phyloP scores from a whole-genome alignment of 2,113 vertebrate species.

The Paramisgurnus dabryanus region DNA sequence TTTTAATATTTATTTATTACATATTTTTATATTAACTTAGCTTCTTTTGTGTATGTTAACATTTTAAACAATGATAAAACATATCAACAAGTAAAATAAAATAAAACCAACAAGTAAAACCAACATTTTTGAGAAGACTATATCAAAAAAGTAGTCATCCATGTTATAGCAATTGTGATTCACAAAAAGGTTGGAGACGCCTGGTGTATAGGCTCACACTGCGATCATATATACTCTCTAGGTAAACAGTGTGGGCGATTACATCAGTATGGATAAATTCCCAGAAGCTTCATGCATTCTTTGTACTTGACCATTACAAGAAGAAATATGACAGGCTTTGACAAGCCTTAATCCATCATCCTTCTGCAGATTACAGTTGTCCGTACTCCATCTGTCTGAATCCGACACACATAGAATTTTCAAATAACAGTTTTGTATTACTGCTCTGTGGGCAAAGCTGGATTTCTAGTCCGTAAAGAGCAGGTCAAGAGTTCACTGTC shows the following conservation, averaged over 20 bases:
- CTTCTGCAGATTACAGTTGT: constrained; percentile 12
- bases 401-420: neutral
- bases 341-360: constrained; percentile 38
- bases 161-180: too few relatives aligned
- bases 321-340: constrained; percentile 32
- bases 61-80: too few relatives aligned
- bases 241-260: constrained; percentile 7
- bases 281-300: constrained; percentile 10
- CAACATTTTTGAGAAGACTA: too few relatives aligned
- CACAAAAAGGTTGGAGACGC: too few relatives aligned
- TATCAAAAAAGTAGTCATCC: too few relatives aligned
- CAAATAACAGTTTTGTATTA: neutral
- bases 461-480: constrained; percentile 26
- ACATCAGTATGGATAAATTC: constrained; percentile 16
- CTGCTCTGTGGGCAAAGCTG: neutral
- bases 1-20: too few relatives aligned
- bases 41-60: too few relatives aligned
- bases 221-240: neutral
- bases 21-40: too few relatives aligned
- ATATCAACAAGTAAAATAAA: too few relatives aligned
- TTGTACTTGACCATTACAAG: constrained; percentile 14
- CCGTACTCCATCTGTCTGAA: constrained; percentile 19
- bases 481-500: constrained; percentile 11
- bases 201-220: too few relatives aligned
- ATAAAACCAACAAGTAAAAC: too few relatives aligned